These are phyloP conservation scores for Molossus molossus DNA, from an alignment of 2,797 vertebrate genomes.

Conservation along the genomic window DNA sequence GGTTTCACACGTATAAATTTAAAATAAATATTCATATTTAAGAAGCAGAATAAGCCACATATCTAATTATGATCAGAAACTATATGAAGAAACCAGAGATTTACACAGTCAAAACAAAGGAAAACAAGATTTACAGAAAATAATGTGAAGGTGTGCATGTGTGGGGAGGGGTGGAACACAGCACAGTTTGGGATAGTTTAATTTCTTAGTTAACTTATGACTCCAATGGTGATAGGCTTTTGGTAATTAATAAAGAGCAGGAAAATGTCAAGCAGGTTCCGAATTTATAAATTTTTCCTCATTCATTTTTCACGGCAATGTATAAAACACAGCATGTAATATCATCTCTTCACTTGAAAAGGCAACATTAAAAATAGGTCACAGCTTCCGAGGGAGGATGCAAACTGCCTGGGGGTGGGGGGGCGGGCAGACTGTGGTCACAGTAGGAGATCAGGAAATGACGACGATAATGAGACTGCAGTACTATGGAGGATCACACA, in stretches of 20 bases:
- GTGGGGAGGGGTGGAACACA: slow-evolving; percentile 20
- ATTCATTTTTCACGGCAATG: slow-evolving; percentile 42
- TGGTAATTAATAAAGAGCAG: slow-evolving; percentile 64
- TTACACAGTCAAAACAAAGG: slow-evolving; percentile 61
- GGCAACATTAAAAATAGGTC: slow-evolving; percentile 55
- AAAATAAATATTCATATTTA: slow-evolving; percentile 63
- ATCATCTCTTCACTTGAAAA: slow-evolving; percentile 51
- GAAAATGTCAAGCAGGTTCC: background rate
- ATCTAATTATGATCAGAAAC: slow-evolving; percentile 69
- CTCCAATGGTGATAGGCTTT: slow-evolving; percentile 55
- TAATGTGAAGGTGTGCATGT: slow-evolving; percentile 49
- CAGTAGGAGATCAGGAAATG: background rate
- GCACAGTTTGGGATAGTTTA: background rate
- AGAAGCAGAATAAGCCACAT: slow-evolving; percentile 67
- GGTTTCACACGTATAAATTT: slow-evolving; percentile 72
- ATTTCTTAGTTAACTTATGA: slow-evolving; percentile 63
- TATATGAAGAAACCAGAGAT: slow-evolving; percentile 70
- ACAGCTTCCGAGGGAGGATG: slow-evolving; percentile 32
- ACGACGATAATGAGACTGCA: background rate
- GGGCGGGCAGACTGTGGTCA: background rate
- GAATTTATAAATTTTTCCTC: slow-evolving; percentile 58
- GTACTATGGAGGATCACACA: background rate
- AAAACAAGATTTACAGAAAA: slow-evolving; percentile 57
- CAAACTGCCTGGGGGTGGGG: too few species aligned
- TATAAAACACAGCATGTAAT: slow-evolving; percentile 63